A percentile compares a stretch with the other conserved stretches of the same genome.
phyloP scores from a whole-genome alignment of 2,888 invertebrate genomes.

The Dione vanillae region DNA sequence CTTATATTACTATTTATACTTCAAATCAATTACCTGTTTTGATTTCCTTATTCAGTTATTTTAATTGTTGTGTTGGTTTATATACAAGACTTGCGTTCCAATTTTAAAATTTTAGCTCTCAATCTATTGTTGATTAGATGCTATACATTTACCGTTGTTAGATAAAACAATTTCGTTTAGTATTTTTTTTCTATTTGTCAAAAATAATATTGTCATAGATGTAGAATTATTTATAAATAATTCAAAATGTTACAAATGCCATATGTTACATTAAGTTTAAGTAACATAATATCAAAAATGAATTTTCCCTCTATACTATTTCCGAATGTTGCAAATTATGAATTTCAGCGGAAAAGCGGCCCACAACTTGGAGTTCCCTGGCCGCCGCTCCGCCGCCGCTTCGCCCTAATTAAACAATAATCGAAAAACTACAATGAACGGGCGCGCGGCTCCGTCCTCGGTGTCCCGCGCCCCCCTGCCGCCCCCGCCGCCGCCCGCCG shows the following conservation, averaged over 20 bases:
- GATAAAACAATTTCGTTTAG: too few species aligned
- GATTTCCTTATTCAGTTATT: not conserved
- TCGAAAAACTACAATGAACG: conserved; percentile 85
- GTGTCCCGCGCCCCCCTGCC: conserved; percentile 60
- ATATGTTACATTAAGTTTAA: not conserved
- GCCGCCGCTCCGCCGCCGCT: conserved; percentile 83
- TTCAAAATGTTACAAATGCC: too few species aligned
- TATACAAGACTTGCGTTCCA: not conserved
- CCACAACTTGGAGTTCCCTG: conserved; percentile 68
- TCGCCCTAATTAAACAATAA: conserved; percentile 85
- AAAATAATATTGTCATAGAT: too few species aligned
- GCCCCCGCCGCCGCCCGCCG: conserved; percentile 46
- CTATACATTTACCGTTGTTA: too few species aligned
- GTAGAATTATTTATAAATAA: too few species aligned
- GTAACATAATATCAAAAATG: not conserved
- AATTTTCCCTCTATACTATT: not conserved
- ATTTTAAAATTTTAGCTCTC: not conserved
- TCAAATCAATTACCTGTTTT: not conserved
- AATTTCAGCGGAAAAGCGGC: conserved; percentile 57
- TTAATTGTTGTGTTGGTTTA: not conserved
- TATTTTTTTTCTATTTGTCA: too few species aligned
- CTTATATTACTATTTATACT: conserved; percentile 45
- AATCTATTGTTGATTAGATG: not conserved
- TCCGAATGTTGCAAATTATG: not conserved
- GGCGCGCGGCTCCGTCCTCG: conserved; percentile 80